A percentile compares a stretch with the other conserved stretches of the same genome.
phyloP scores from a whole-genome alignment of 2,113 vertebrate genomes.

The Amphiprion ocellaris region DNA sequence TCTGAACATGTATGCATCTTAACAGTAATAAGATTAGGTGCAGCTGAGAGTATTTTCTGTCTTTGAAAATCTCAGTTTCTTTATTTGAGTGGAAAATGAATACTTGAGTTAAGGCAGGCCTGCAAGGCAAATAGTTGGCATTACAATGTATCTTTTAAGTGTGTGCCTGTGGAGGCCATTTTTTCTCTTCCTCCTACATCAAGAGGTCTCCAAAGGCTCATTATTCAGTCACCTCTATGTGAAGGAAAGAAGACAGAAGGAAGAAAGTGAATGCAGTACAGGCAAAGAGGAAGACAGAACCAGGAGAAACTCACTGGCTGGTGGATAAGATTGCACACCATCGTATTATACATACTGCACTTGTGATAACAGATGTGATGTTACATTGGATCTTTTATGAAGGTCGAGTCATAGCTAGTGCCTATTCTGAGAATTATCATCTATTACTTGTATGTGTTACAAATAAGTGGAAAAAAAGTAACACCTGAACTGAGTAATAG shows the following conservation, averaged over 20 bases:
- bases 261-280: slow-evolving; percentile 25
- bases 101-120: slow-evolving; percentile 79
- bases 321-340: no score
- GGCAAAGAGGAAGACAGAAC: slow-evolving; percentile 5
- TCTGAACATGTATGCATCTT: slow-evolving; percentile 53
- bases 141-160: slow-evolving; percentile 74
- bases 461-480: no score
- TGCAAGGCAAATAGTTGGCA: slow-evolving; percentile 75
- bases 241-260: slow-evolving; percentile 55
- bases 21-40: slow-evolving; percentile 65
- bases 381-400: no score
- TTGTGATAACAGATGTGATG: no score
- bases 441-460: no score
- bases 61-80: slow-evolving; percentile 73
- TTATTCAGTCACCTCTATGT: slow-evolving; percentile 81
- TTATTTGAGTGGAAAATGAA: slow-evolving; percentile 77
- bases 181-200: slow-evolving; percentile 69
- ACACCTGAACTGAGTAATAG: no score
- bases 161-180: slow-evolving; percentile 73
- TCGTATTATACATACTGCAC: no score
- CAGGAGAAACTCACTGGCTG: slow-evolving; percentile 32
- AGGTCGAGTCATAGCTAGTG: no score
- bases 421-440: no score
- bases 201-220: slow-evolving; percentile 81
- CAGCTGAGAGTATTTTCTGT: slow-evolving; percentile 49